These are phyloP conservation scores for Brachionus rotundiformis DNA, from an alignment of 1,140 invertebrate genomes.

Conservation along the genomic window DNA sequence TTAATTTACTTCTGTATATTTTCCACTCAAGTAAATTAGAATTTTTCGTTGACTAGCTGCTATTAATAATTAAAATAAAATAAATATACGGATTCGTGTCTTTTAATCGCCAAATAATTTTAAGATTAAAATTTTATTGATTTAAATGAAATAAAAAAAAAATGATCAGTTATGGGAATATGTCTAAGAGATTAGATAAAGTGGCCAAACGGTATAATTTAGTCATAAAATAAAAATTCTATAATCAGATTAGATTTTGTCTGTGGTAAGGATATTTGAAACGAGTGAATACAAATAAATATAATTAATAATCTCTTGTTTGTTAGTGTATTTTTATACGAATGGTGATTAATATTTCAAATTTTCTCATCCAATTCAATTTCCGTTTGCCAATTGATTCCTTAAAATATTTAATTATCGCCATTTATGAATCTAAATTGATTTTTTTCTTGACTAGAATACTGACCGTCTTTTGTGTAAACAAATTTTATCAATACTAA, in stretches of 20 bases:
- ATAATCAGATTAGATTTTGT: slow-evolving; percentile 16
- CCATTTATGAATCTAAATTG: slow-evolving; percentile 5
- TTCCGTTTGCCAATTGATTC: slow-evolving; percentile 12
- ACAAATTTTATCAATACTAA: not conserved
- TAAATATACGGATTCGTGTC: slow-evolving; percentile 3
- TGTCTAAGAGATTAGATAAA: slow-evolving; percentile 1
- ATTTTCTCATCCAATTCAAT: slow-evolving; percentile 14
- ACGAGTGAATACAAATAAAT: slow-evolving; percentile 2
- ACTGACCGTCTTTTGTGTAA: not conserved
- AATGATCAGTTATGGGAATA: not conserved
- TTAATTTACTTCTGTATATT: not conserved
- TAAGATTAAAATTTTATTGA: slow-evolving; percentile 22
- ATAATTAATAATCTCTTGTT: slow-evolving; percentile 21
- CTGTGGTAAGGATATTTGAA: not conserved
- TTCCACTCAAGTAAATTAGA: not conserved
- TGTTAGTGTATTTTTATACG: not conserved
- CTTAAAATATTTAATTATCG: not conserved
- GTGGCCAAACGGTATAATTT: not conserved
- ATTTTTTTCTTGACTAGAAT: not conserved
- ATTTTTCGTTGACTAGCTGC: not conserved
- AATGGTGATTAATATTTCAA: not conserved
- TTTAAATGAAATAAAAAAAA: not conserved
- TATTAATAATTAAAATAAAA: slow-evolving; percentile 10
- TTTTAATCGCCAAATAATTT: slow-evolving; percentile 6
- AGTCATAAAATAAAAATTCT: not conserved